Conservation (phyloP, 2,113 vertebrate genomes). For the Lagenorhynchus albirostris region DNA sequence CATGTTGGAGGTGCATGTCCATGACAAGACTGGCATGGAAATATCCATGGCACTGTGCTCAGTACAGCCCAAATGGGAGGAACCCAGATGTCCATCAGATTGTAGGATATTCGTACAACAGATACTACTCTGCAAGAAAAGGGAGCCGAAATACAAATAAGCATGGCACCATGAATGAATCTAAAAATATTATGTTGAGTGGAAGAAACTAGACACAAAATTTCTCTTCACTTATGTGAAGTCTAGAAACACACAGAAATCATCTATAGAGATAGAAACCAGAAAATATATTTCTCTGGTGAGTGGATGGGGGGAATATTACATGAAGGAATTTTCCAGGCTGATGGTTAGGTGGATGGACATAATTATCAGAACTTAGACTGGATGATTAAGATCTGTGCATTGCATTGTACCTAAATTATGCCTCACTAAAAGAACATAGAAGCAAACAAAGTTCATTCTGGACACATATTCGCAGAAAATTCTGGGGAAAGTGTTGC, state of each 20-base stretch:
- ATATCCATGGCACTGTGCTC: neutral
- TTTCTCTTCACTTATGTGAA: neutral
- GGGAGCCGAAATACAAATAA: neutral
- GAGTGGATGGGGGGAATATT: neutral
- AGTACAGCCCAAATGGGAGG: neutral
- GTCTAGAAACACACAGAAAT: neutral
- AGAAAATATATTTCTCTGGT: neutral
- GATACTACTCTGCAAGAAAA: neutral
- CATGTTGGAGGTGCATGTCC: neutral
- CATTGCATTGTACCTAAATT: neutral
- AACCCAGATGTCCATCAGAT: neutral
- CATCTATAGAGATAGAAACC: neutral
- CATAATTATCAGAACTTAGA: neutral
- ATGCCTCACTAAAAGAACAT: neutral
- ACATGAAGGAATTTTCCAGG: neutral
- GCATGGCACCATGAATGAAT: fast-evolving
- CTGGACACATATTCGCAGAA: neutral
- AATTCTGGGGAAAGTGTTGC: neutral
- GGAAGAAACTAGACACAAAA: neutral
- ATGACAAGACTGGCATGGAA: neutral
- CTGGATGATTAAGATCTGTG: neutral
- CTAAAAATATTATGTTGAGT: neutral
- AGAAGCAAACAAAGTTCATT: neutral
- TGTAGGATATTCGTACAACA: neutral
- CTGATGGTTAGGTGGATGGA: neutral